Base-by-base conservation (phyloP, 23 tunicate species). In the Styela plicata region DNA sequence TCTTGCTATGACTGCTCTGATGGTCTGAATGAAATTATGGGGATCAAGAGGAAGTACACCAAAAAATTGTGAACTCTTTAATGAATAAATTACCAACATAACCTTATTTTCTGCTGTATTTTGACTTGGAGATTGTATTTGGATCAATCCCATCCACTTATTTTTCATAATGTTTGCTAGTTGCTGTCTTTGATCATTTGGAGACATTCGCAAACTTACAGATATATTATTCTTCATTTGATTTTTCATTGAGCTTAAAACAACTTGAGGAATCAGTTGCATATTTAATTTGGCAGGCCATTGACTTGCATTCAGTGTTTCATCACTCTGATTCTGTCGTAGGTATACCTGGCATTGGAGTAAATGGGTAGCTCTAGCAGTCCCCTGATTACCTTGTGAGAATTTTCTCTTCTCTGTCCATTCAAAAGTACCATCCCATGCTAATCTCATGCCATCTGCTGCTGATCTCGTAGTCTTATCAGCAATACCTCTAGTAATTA, bases 351-450 rank as follows among this genome's bases (percentile, higher is more conserved):
- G 79, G 57, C 92, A 88, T n/a, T 33, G 69, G 23, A 78, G 44
- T 22, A 29, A 5, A 5, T 74, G 82, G 31, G 73, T 74, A 63
- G 78, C 18, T 32, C 63, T 74, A n/a, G 68, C 34, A 26, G 27
- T 22, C 13, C 57, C 57, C 13, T 44, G 57, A 44, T 5, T 44
- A 5, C 57, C 57, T 44, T 44, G 57, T 27, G 84, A 7, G 5
- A 27, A 3, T 16, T 57, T 34, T 3, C 83, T 76, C 31, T 85
- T 85, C 68, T 85, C 89, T n/a, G 35, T 29, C 89, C 89, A 85
- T 78, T 85, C 89, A 19, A 85, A 19, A 69, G 24, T 69, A 13
- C 89, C 89, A 19, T 76, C 22, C 89, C 89, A 85, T 24, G 75
- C 33, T 34, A 22, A 31, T 33, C 44, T 74, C 21, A 32, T 31